A percentile compares a stretch with the other conserved stretches of the same genome.
Conservation (phyloP, 2,797 vertebrate genomes). For the Babyrousa celebensis region DNA sequence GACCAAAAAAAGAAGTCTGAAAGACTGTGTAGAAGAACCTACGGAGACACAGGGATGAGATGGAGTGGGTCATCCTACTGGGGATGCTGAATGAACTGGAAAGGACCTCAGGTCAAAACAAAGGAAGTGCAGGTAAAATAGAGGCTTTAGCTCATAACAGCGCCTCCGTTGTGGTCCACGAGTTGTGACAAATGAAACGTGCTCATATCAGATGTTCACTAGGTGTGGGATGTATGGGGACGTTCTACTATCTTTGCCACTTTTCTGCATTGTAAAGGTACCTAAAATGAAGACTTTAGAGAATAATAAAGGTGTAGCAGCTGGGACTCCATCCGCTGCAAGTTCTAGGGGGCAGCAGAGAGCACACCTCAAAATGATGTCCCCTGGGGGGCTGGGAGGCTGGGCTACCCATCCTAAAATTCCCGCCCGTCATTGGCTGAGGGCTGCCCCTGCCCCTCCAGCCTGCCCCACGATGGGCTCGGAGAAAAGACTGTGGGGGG, state of each 20-base stretch:
- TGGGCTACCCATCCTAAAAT: accelerated
- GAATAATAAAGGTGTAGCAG: background rate
- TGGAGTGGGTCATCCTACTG: accelerated
- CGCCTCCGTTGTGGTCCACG: accelerated
- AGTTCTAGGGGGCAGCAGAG: too few relatives aligned
- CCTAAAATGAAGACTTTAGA: background rate
- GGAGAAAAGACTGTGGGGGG: background rate
- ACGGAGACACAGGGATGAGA: background rate
- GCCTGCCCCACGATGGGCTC: accelerated
- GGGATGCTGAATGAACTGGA: background rate
- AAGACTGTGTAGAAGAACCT: background rate
- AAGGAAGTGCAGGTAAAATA: background rate
- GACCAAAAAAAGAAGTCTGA: background rate
- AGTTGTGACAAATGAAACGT: background rate
- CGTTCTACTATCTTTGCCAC: background rate
- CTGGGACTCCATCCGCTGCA: too few relatives aligned
- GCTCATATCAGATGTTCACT: too few relatives aligned
- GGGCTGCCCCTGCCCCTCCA: background rate
- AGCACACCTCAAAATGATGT: background rate
- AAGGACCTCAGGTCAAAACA: accelerated
- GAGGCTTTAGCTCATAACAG: accelerated
- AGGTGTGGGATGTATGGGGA: too few relatives aligned
- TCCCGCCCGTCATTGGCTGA: accelerated
- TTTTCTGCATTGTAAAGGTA: background rate
- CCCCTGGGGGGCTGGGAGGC: background rate